Base-by-base conservation (phyloP, 1,140 invertebrate genomes). In the Sitophilus oryzae region DNA sequence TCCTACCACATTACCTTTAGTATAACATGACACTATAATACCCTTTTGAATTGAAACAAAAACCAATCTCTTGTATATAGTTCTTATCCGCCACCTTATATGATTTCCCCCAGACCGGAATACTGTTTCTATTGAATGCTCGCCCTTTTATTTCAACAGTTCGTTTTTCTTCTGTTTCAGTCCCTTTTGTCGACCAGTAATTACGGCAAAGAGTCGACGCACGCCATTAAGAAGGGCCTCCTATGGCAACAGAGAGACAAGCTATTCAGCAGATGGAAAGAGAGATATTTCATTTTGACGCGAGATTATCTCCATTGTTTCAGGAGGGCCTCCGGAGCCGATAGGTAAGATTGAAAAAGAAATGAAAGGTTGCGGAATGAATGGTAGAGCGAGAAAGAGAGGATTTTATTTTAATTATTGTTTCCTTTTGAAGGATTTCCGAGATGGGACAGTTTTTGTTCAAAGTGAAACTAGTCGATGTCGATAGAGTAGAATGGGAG, bases 401-500 rank as follows among this genome's bases (percentile, higher is more conserved):
- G n/a, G n/a, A n/a, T n/a, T n/a, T n/a, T n/a, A 14, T 34, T 34
- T 11, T 6, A 5, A 34, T 34, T 34, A 5, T 34, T 34, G 1
- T 14, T 38, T 38, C 18, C 14, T 11, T 10, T 38, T 38, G 14
- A 16, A 52, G 79, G 46, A 79, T 82, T 52, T 83, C 83, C 3
- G 81, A 84, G 64, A 84, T 85, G 82, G 83, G 83, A 45, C 79
- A 81, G 62, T 85, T 84, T 67, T 76, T 84, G 48, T 84, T 82
- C 71, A 84, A 84, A 75, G 80, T 83, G 42, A 82, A 82, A 68
- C 67, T 84, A 54, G 79, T 81, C 34, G 82, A 83, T 63, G 76
- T 84, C 34, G 81, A 83, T 61, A 76, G 75, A 61, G 78, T 83
- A 36, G 79, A 82, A 68, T 83, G 82, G 82, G 73, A 79, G 22